Conservation (phyloP, 2,113 vertebrate genomes). For the Equus przewalskii region DNA sequence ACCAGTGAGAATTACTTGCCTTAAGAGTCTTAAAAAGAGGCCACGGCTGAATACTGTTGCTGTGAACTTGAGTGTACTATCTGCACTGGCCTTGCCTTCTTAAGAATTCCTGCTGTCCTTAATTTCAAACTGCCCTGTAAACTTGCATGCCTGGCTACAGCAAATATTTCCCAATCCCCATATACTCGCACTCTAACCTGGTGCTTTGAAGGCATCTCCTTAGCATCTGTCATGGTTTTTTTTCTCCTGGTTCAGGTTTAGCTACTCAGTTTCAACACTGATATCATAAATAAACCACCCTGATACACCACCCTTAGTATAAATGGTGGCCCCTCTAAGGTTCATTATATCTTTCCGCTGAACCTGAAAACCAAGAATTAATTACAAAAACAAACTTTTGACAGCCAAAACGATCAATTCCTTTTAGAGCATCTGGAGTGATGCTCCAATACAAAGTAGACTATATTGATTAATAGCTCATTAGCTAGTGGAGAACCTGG, state of each 20-base stretch:
- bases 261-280: background rate
- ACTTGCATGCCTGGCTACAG: background rate
- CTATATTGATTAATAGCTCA: conserved; percentile 23
- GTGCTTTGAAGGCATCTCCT: background rate
- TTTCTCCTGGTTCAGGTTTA: background rate
- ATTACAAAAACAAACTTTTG: conserved; percentile 39
- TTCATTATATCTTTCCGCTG: background rate
- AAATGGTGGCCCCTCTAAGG: background rate
- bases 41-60: background rate
- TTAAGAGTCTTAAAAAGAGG: conserved; percentile 26
- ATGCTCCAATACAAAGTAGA: background rate
- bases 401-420: background rate
- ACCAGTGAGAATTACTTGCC: background rate
- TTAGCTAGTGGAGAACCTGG: background rate
- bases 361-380: background rate
- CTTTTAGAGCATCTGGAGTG: conserved; percentile 9
- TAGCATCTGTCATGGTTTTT: background rate
- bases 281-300: background rate
- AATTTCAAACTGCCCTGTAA: background rate
- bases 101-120: background rate
- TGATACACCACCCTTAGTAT: background rate
- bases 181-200: background rate
- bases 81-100: background rate
- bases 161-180: background rate
- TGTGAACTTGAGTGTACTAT: background rate